Evolutionary conservation across 2,113 vertebrate species (phyloP), one percentile per base, ranked within the genome.

Genomic region (Aegithalos caudatus): DNA sequence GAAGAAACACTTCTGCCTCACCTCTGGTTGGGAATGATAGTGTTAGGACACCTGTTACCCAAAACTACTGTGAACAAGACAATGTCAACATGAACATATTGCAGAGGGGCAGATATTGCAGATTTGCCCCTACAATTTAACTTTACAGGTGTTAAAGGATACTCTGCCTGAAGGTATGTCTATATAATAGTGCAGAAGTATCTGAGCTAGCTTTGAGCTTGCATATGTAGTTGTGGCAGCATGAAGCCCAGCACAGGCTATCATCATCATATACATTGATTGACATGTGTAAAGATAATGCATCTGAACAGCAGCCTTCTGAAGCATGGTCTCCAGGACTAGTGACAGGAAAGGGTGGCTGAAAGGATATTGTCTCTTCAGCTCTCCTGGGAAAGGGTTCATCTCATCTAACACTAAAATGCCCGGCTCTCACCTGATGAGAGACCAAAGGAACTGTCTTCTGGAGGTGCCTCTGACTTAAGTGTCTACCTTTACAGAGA

Each of bases 131-230:
- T 84, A 45, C 31, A 74, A 45, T 86, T 92, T 76, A 81, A 65
- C 69, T 90, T 83, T 56, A 61, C 88, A 96, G 94, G 94, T 95
- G 88, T 97, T 88, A 48, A 78, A 95, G 92, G 93, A 94, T 95
- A 88, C 93, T 88, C 92, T 95, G 94, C 82, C 86, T 0, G 31
- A 89, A 53, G 83, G 92, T 91, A 53, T 89, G 92, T 86, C 79
- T 93, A 11, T 97, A 72, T 81, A 95, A 92, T 42, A 85, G 45
- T 2, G 89, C 94, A 92, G 96, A 84, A 78, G 91, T 96, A 95
- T 95, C 96, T 80, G 84, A 97, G 95, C 89, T 95, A 95, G 95
- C 94, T 97, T 95, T 94, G 92, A 96, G 93, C 95, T 97, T 95
- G 92, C 84, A 35, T 89, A 89, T 57, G 40, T 95, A 92, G 83